Base-by-base conservation (phyloP, 37 sponge, comb jelly and placozoan genomes). In the Oscarella lobularis region DNA sequence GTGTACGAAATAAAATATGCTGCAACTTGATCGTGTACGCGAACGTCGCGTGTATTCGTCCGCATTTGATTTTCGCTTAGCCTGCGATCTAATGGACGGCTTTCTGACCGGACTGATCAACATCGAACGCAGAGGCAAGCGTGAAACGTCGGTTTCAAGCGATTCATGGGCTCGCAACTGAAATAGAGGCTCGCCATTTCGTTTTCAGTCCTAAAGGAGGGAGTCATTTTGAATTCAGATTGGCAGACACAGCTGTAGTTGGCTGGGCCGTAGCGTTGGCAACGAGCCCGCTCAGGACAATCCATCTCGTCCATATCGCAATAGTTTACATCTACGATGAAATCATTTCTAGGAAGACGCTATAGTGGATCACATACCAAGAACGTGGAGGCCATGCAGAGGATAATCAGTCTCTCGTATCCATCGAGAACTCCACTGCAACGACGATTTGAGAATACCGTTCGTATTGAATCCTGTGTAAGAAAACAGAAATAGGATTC, bases 231-330 rank as follows among this genome's bases (percentile, higher is more conserved):
- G n/a, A n/a, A n/a, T n/a, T n/a, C n/a, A n/a, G n/a, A n/a, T n/a
- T 69, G 66, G 66, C 83, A 82, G 9, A 38, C 29, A 54, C 89
- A 88, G 78, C 77, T 67, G 83, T 85, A 88, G 68, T 88, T 84
- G 9, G 67, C 89, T 36, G 85, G 80, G 29, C 75, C 70, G 31
- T 76, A 40, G 20, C 74, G 60, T n/a, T 39, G 32, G 41, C 89
- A 88, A 33, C n/a, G 34, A 32, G 85, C 78, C 33, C 82, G 83
- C 3, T 14, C 6, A 29, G 89, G 89, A 32, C 89, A 88, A 37
- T 39, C 66, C 54, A 81, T 82, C 20, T 37, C 27, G 38, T 34
- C 67, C 66, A 88, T 38, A 65, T 31, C 30, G 55, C 89, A 88
- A 74, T 88, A 85, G 69, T 85, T 80, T 2, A 85, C 35, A 75